These are phyloP conservation scores for Microchirus variegatus DNA, from an alignment of 2,797 vertebrate genomes.

Conservation along the genomic window DNA sequence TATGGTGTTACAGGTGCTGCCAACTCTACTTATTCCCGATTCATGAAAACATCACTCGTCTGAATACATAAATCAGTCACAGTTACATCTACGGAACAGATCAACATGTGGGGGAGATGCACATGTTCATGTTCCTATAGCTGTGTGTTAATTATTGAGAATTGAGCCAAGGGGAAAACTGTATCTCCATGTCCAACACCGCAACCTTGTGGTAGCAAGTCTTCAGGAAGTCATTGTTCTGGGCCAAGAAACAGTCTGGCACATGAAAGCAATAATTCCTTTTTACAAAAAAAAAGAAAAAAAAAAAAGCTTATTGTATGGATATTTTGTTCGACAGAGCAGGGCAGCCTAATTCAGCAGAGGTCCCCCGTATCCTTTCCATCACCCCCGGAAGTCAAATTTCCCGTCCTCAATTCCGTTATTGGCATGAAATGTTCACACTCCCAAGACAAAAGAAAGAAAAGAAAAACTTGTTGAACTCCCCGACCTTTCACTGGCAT, in stretches of 20 bases:
- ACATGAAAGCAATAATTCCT: background rate
- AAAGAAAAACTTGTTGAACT: conserved; percentile 4
- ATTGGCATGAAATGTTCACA: background rate
- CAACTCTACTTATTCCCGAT: background rate
- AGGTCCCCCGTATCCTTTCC: background rate
- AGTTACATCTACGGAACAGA: no score
- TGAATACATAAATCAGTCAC: no score
- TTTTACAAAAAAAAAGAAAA: background rate
- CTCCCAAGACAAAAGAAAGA: background rate
- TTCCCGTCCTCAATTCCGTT: background rate
- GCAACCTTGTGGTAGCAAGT: conserved; percentile 1
- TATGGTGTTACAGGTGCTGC: background rate
- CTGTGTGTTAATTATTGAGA: background rate
- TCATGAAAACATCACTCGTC: background rate
- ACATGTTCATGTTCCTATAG: no score
- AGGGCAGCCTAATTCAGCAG: background rate
- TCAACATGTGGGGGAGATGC: no score
- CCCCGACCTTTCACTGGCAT: conserved; percentile 12
- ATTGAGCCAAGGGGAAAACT: background rate
- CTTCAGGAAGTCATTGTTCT: conserved; percentile 2
- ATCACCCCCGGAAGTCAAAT: background rate
- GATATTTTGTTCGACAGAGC: background rate
- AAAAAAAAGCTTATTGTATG: background rate
- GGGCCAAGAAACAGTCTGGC: background rate
- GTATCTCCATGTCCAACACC: background rate